Evolutionary conservation across 1,140 invertebrate species (phyloP).

Genomic region (Cotesia vestalis): DNA sequence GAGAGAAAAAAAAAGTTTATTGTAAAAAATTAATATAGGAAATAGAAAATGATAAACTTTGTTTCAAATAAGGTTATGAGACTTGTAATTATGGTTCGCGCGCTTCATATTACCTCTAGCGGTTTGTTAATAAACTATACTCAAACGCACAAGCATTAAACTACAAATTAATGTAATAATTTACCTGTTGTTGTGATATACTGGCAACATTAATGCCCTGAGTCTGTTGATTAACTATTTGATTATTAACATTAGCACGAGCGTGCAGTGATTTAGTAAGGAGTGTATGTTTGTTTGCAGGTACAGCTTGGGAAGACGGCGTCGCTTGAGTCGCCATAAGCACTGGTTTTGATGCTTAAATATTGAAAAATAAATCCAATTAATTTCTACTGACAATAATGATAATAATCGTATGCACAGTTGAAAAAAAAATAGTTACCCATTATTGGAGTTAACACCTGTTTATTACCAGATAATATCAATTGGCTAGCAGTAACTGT

Average conservation of each 20-base stretch:
- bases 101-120: too few relatives aligned
- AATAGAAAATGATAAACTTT: too few relatives aligned
- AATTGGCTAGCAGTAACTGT: constrained; percentile 66
- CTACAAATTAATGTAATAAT: constrained; percentile 6
- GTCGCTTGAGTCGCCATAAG: constrained; percentile 61
- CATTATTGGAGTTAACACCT: constrained; percentile 71
- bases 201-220: constrained; percentile 59
- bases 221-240: constrained; percentile 56
- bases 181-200: constrained; percentile 62
- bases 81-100: too few relatives aligned
- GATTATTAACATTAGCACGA: constrained; percentile 56
- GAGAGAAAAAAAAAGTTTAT: too few relatives aligned
- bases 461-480: constrained; percentile 68
- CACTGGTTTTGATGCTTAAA: constrained; percentile 59
- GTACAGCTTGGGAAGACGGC: constrained; percentile 60
- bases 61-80: too few relatives aligned
- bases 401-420: too few relatives aligned
- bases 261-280: constrained; percentile 62
- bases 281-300: constrained; percentile 63
- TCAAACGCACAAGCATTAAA: too few relatives aligned
- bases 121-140: not conserved
- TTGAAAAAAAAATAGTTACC: constrained; percentile 60
- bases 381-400: too few relatives aligned
- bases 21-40: too few relatives aligned
- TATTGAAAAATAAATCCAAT: too few relatives aligned